Percentiles rank a stretch among this genome's conserved stretches.
Evolutionary conservation across 1,140 invertebrate genomes (phyloP).

Genomic region (Lordiphosa clarofinis): DNA sequence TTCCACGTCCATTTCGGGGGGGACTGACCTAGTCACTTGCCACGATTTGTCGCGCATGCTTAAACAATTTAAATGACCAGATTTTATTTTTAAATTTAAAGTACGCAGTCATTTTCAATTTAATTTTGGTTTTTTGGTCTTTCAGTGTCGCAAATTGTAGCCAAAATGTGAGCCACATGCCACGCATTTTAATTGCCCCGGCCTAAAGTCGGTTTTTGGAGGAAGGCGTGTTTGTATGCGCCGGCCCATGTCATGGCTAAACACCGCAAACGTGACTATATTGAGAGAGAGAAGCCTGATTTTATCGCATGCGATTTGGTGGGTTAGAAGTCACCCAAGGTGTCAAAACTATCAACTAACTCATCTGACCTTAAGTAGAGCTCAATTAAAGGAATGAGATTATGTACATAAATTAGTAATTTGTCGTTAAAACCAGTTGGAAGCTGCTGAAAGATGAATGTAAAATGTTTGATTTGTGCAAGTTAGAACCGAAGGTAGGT

Average conservation of each 20-base stretch:
- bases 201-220: constrained; percentile 12
- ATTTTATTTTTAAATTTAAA: constrained; percentile 51
- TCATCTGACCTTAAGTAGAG: constrained; percentile 33
- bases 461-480: background rate
- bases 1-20: constrained; percentile 20
- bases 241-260: constrained; percentile 52
- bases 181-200: constrained; percentile 60
- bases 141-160: constrained; percentile 62
- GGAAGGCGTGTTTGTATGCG: constrained; percentile 15
- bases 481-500: too few species aligned
- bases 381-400: constrained; percentile 18
- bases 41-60: constrained; percentile 52
- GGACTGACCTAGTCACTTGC: constrained; percentile 14
- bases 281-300: constrained; percentile 7
- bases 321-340: constrained; percentile 5
- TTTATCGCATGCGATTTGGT: constrained; percentile 1
- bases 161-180: constrained; percentile 57
- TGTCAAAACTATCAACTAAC: constrained; percentile 12
- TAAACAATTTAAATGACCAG: constrained; percentile 72
- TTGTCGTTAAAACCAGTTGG: constrained; percentile 20
- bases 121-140: constrained; percentile 39
- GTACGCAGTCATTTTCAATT: constrained; percentile 68
- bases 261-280: constrained; percentile 57
- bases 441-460: constrained; percentile 10
- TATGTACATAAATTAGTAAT: constrained; percentile 24